Base-by-base conservation (phyloP, 2,797 vertebrate species). In the Chaunax sp. region DNA sequence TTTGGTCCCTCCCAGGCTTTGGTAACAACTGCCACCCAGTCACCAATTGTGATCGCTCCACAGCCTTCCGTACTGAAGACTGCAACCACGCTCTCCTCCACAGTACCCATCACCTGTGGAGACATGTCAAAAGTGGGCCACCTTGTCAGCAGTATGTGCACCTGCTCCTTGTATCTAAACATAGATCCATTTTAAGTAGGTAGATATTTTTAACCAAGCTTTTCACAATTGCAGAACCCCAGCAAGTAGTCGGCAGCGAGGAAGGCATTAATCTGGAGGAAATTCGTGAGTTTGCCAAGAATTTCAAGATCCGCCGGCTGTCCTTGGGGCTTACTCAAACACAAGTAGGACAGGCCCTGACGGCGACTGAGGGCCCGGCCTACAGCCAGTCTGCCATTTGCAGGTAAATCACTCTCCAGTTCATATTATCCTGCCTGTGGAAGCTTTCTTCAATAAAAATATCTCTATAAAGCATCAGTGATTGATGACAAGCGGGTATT, bases 341-440 rank as follows among this genome's bases (percentile, higher is more conserved):
- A 1, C 98, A 99, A 94, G 97, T 99, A 85, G 98, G 98, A 2
- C 98, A 99, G 82, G 98, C 98, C 3, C 92, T 99, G 72, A 99
- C 97, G 0, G 97, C 97, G 1, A 98, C 97, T 0, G 98, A 98
- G 86, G 98, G 98, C 3, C 97, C 98, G 0, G 97, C 98, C 6
- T 99, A 98, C 91, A 99, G 98, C 92, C 98, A 99, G 89, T 98
- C 97, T 0, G 98, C 97, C 74, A 99, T 98, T 84, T 99, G 98
- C 95, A 95, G 98, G 98, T 97, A 75, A 93, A 1, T 40, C 11
- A 3, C 59, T 49, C 16, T 37, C 5, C 26, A 8, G 26, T 38
- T 72, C 18, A 40, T 25, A 35, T 33, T 44, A 8, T 12, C 33
- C 25, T 59, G 20, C 35, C 45, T n/a, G 3, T 45, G 12, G 9